These are phyloP conservation scores for Acleris sparsana DNA, from an alignment of 2,888 invertebrate genomes.

Conservation along the genomic window DNA sequence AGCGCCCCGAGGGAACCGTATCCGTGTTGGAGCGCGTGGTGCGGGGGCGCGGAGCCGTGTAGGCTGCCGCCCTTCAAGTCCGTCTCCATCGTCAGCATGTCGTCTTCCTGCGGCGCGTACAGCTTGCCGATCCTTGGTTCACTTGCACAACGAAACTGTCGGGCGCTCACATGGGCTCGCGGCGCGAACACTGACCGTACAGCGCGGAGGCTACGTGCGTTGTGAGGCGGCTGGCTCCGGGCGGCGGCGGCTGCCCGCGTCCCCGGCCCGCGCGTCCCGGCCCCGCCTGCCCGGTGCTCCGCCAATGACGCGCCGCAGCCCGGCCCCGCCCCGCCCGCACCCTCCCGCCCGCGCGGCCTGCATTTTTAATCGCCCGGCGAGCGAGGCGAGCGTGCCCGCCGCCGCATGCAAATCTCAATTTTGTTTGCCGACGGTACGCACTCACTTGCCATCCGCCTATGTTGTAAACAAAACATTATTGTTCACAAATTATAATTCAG, in stretches of 20 bases:
- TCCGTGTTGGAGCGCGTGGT: constrained; percentile 88
- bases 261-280: constrained; percentile 67
- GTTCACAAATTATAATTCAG: constrained; percentile 10
- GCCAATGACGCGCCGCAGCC: constrained; percentile 36
- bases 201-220: constrained; percentile 79
- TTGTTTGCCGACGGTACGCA: constrained; percentile 79
- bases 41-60: constrained; percentile 93
- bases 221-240: constrained; percentile 74
- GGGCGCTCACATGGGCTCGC: constrained; percentile 82
- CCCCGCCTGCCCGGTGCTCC: constrained; percentile 38
- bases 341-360: constrained; percentile 73
- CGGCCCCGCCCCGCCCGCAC: constrained; percentile 40
- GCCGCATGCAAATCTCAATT: constrained; percentile 77
- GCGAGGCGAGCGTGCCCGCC: constrained; percentile 71
- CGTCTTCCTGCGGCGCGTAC: constrained; percentile 92
- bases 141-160: constrained; percentile 79
- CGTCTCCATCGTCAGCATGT: constrained; percentile 96
- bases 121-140: constrained; percentile 87
- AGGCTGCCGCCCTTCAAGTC: constrained; percentile 95
- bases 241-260: constrained; percentile 61
- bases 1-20: constrained; percentile 90
- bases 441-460: constrained; percentile 67
- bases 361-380: constrained; percentile 81
- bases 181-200: constrained; percentile 76
- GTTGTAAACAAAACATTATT: constrained; percentile 59